Evolutionary conservation across 2,113 vertebrate species (phyloP).

Genomic region (Raja brachyura): DNA sequence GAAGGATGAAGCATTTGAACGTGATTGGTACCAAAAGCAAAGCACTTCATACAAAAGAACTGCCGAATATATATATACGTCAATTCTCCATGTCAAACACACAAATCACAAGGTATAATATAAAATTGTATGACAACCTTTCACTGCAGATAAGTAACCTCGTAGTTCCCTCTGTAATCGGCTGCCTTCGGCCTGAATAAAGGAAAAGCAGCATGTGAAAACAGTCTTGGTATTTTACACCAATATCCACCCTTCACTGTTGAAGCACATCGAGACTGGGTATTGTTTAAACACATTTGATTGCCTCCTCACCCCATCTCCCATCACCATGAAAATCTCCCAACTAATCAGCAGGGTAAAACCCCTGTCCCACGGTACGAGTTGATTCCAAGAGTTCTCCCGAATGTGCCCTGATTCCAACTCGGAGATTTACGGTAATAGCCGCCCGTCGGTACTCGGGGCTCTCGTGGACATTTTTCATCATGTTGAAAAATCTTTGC

Average conservation of each 20-base stretch:
- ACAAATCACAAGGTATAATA: not conserved
- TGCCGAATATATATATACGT: not conserved
- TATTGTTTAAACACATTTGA: not conserved
- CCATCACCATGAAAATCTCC: not conserved
- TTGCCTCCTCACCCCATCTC: not conserved
- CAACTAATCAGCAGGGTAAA: not conserved
- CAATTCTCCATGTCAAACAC: not conserved
- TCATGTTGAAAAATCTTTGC: no score
- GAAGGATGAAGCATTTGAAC: not conserved
- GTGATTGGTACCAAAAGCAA: not conserved
- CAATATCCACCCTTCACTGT: not conserved
- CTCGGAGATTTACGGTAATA: no score
- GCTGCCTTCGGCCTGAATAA: slow-evolving; percentile 79
- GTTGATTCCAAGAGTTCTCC: no score
- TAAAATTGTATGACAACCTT: slow-evolving; percentile 66
- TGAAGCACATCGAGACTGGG: not conserved
- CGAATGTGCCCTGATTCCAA: no score
- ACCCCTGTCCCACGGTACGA: no score
- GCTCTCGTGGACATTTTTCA: no score
- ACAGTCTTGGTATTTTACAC: not conserved
- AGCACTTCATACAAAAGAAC: not conserved
- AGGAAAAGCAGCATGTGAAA: not conserved
- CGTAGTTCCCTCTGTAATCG: slow-evolving; percentile 90
- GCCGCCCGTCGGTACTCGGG: no score
- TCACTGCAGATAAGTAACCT: slow-evolving; percentile 88